Evolutionary conservation across 2,797 vertebrate species (phyloP), one percentile per base, ranked within the genome.

Genomic region (Etheostoma nigrum): DNA sequence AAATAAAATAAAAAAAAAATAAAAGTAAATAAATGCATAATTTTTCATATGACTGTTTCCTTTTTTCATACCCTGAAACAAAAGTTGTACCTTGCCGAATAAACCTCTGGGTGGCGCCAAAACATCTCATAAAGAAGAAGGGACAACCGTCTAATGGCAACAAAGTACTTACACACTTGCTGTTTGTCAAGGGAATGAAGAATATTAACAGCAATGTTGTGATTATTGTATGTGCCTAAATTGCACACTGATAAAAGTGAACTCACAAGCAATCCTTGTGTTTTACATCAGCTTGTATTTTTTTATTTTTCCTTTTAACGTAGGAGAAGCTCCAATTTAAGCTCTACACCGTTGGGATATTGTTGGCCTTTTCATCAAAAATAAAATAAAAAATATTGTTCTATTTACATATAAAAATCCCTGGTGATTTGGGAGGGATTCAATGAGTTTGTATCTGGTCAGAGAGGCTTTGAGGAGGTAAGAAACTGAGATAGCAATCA

Each of bases 21-120:
- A 21, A 19, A 59, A 59, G 33, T 21, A 40, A 18, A 33, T 33
- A 12, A 19, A 57, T 12, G 27, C 58, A 60, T 14, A 6, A 62
- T 45, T 14, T 45, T 45, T 25, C 3, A 25, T 45, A 25, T 45
- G 59, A 61, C n/a, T 44, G n/a, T 76, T 59, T 52, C 5, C n/a
- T 44, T 72, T 72, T 71, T 73, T 59, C 11, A 30, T 42, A 21
- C 6, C 49, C 0, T 44, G 36, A 74, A 58, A 1, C 19, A 1
- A 27, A 40, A 69, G 52, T 42, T 83, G 88, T 61, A 81, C 5
- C 13, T 49, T 13, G 8, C 36, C 14, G 15, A 49, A 40, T 2
- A 27, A 69, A 67, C 79, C 92, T 57, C 81, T 69, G 16, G 89
- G 71, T 85, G 89, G 88, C 63, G 51, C 67, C 78, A 82, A 23